Evolutionary conservation across 2,113 vertebrate species (phyloP), one percentile per base, ranked within the genome.

Genomic region (Uropsilus gracilis): DNA sequence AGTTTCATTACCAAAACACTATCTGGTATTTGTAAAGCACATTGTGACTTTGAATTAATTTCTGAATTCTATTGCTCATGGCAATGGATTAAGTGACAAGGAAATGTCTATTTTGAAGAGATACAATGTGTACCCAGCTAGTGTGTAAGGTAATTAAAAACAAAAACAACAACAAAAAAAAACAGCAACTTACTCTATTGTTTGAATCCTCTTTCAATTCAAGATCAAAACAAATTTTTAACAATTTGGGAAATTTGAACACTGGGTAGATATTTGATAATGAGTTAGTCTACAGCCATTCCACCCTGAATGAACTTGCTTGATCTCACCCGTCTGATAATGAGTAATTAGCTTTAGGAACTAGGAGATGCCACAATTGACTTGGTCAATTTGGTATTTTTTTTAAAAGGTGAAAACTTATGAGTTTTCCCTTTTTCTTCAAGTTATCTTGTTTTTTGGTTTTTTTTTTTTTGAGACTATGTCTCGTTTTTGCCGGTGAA

Each of bases 21-120:
- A 84, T 39, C 84, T 94, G 84, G 46, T 64, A 80, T 87, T 89
- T 95, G 63, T 50, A 84, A 72, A 86, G 64, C 46, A 26, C 37
- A 17, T 34, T 32, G 64, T 89, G 48, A 72, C 16, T 77, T 86
- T 81, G 30, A 95, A 78, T 81, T 76, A 50, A 59, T 78, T 59
- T 73, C 83, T 87, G 44, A 92, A 93, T 73, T 84, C 18, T 63
- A 5, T 76, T 89, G 32, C 44, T 61, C 18, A 11, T 30, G 11
- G 44, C 46, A 69, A 83, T 94, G 71, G 66, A 42, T 78, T 48
- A 61, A 50, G 37, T 46, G 39, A 59, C 48, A 90, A 86, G 18
- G 30, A 95, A 57, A 42, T 66, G 39, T 4, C 90, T 59, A 26
- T 92, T 77, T 71, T 53, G 44, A 91, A 82, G 26, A 85, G 4